Percentiles rank a stretch among this genome's conserved stretches.
phyloP scores from a whole-genome alignment of 2,888 invertebrate species.

The Brachypalpus laphriformis region DNA sequence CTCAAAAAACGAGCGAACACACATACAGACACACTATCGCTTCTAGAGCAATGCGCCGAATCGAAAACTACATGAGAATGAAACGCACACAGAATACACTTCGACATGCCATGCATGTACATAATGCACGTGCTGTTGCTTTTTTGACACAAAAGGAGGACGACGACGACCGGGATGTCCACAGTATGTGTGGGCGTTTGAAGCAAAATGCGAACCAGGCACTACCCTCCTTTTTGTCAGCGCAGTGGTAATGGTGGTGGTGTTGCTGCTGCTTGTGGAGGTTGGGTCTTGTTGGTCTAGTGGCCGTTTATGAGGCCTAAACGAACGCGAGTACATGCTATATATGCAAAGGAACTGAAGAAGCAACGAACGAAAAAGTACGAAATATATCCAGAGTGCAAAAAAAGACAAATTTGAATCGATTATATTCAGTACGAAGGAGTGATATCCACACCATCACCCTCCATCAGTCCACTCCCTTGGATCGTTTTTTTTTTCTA shows the following conservation, averaged over 20 bases:
- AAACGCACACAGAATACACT: conserved; percentile 37
- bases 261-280: neutral
- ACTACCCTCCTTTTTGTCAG: conserved; percentile 8
- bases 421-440: conserved; percentile 61
- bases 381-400: conserved; percentile 53
- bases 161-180: conserved; percentile 39
- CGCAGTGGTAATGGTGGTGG: neutral
- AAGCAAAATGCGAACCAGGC: conserved; percentile 32
- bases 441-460: conserved; percentile 39
- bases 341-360: conserved; percentile 29
- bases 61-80: conserved; percentile 43
- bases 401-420: conserved; percentile 62
- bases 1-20: neutral
- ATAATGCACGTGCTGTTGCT: conserved; percentile 74
- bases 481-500: neutral
- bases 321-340: conserved; percentile 18
- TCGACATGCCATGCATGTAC: conserved; percentile 47
- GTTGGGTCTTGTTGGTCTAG: conserved; percentile 44
- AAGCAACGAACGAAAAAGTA: conserved; percentile 50
- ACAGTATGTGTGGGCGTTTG: conserved; percentile 38
- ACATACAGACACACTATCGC: conserved; percentile 14
- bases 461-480: conserved; percentile 6
- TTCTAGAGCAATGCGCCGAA: conserved; percentile 58
- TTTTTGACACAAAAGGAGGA: conserved; percentile 48
- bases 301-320: conserved; percentile 56